phyloP scores from a whole-genome alignment of 2,888 invertebrate species.

The Athripsodes cinereus region DNA sequence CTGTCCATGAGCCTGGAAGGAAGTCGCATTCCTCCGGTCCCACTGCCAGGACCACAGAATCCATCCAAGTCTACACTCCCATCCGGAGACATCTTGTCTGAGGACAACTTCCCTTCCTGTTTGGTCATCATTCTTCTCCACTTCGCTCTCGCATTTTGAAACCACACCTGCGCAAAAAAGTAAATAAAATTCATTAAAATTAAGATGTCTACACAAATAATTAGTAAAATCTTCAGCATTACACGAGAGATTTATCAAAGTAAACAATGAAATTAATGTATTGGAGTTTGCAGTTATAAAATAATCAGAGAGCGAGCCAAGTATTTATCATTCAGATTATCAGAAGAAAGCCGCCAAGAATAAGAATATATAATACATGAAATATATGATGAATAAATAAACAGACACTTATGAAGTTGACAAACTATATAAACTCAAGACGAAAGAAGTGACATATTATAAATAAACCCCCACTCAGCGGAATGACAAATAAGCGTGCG shows the following conservation, averaged over 20 bases:
- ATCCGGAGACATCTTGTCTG: slow-evolving; percentile 64
- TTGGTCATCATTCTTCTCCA: slow-evolving; percentile 84
- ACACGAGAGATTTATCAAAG: no score
- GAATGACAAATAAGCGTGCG: slow-evolving; percentile 12
- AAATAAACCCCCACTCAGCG: not conserved
- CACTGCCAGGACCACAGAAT: slow-evolving; percentile 48
- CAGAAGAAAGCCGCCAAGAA: not conserved
- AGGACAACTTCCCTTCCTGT: slow-evolving; percentile 64
- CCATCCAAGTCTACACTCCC: slow-evolving; percentile 56
- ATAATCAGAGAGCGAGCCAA: not conserved
- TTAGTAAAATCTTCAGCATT: no score
- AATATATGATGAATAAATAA: not conserved
- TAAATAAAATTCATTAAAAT: no score
- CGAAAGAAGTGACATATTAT: slow-evolving; percentile 4
- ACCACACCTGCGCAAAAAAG: slow-evolving; percentile 75
- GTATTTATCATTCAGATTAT: not conserved
- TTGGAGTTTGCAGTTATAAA: no score
- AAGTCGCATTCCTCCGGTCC: slow-evolving; percentile 40
- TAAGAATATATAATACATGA: no score
- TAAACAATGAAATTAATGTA: no score
- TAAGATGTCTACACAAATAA: no score
- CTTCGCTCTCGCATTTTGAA: slow-evolving; percentile 91
- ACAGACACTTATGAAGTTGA: slow-evolving; percentile 3
- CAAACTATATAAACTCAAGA: slow-evolving; percentile 1
- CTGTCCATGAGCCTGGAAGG: not conserved